Conservation (phyloP, 2,113 vertebrate genomes). For the Saiga tatarica region DNA sequence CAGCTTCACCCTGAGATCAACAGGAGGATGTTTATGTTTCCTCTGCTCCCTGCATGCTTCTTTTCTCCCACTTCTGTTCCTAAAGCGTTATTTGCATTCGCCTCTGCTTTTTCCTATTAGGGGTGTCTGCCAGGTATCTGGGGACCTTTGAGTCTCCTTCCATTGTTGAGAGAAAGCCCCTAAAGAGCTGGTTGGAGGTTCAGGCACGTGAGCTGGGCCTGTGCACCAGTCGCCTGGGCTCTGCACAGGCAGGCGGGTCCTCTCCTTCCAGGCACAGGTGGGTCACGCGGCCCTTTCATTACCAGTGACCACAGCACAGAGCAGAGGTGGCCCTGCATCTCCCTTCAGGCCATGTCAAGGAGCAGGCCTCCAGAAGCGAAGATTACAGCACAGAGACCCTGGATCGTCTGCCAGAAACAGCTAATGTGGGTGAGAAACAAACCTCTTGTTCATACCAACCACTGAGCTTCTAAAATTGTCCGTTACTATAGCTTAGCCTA, state of each 20-base stretch:
- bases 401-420: background rate
- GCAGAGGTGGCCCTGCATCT: background rate
- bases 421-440: background rate
- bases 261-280: background rate
- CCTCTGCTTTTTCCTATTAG: background rate
- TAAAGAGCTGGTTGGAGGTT: background rate
- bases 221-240: rapidly evolving
- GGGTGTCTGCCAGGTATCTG: background rate
- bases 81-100: background rate
- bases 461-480: background rate
- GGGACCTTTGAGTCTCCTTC: background rate
- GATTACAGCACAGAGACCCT: background rate
- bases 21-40: background rate
- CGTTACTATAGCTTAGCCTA: background rate
- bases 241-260: background rate
- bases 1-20: background rate
- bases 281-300: background rate
- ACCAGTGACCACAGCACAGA: background rate
- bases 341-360: background rate
- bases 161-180: background rate
- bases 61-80: background rate
- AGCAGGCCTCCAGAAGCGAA: background rate
- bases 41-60: background rate
- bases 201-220: background rate
- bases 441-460: background rate